Conservation (phyloP, 2,797 vertebrate species). For the Lacerta bilineata region DNA sequence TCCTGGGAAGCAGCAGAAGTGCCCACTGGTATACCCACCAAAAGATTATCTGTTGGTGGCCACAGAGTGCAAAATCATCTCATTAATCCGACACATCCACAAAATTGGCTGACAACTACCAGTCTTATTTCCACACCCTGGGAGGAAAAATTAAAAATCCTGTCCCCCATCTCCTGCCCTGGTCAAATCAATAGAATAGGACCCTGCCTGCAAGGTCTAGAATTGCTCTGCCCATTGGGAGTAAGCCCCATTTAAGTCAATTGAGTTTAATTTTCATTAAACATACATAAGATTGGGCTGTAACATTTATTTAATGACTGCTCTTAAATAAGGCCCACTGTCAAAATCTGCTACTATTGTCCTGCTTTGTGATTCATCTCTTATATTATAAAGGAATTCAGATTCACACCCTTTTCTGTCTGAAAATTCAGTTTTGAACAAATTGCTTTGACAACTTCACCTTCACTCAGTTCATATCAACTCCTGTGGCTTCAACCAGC, state of each 20-base stretch:
- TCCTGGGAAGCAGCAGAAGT: too few species aligned
- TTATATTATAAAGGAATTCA: not conserved
- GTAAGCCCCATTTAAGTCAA: not conserved
- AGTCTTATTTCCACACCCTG: too few species aligned
- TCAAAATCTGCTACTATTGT: not conserved
- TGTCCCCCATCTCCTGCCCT: too few species aligned
- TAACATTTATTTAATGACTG: not conserved
- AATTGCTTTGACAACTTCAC: slow-evolving; percentile 41
- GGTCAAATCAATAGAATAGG: too few species aligned
- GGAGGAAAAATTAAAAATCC: too few species aligned
- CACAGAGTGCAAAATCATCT: too few species aligned
- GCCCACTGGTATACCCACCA: too few species aligned
- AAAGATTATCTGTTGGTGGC: too few species aligned
- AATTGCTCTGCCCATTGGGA: too few species aligned
- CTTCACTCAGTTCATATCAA: slow-evolving; percentile 6
- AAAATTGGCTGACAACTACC: too few species aligned
- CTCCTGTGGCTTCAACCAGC: slow-evolving; percentile 3
- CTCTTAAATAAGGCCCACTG: not conserved
- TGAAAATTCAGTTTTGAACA: slow-evolving; percentile 2
- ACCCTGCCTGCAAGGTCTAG: too few species aligned
- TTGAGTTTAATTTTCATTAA: not conserved
- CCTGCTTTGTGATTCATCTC: not conserved
- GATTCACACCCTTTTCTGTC: slow-evolving; percentile 13
- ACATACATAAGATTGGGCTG: not conserved
- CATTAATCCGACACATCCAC: too few species aligned